These are phyloP conservation scores for Callopanchax toddi DNA, from an alignment of 2,113 vertebrate genomes.

Conservation along the genomic window DNA sequence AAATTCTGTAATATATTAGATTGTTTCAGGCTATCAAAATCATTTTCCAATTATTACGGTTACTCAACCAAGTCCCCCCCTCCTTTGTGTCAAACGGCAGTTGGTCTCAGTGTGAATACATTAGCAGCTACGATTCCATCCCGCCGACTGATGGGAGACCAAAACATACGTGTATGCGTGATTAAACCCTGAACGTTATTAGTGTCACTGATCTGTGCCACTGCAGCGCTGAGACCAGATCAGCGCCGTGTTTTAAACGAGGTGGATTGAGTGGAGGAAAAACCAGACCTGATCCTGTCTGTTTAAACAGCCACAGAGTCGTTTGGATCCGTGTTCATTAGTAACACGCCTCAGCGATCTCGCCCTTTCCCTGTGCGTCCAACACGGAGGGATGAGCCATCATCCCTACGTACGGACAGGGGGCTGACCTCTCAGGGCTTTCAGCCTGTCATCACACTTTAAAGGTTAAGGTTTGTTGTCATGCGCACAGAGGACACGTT, in stretches of 20 bases:
- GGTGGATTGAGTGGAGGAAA: constrained; percentile 41
- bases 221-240: constrained; percentile 67
- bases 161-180: constrained; percentile 84
- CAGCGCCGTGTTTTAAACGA: constrained; percentile 75
- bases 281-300: constrained; percentile 59
- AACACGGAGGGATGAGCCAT: constrained; percentile 50
- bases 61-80: constrained; percentile 93
- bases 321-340: constrained; percentile 68
- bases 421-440: background rate
- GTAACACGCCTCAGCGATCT: constrained; percentile 57
- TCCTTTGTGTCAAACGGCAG: constrained; percentile 87
- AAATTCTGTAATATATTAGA: constrained; percentile 99
- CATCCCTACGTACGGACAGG: background rate
- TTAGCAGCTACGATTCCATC: constrained; percentile 93
- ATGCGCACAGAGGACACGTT: too few relatives aligned
- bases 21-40: constrained; percentile 99
- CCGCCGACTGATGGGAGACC: constrained; percentile 77
- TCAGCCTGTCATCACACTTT: too few relatives aligned
- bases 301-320: constrained; percentile 43
- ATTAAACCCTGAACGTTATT: constrained; percentile 88
- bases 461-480: too few relatives aligned
- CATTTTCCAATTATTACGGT: constrained; percentile 99
- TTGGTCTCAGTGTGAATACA: constrained; percentile 96
- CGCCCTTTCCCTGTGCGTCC: constrained; percentile 64
- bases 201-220: constrained; percentile 75